A percentile compares a stretch with the other conserved stretches of the same genome.
phyloP scores from a whole-genome alignment of 2,888 invertebrate species.

The Acronicta leporina region DNA sequence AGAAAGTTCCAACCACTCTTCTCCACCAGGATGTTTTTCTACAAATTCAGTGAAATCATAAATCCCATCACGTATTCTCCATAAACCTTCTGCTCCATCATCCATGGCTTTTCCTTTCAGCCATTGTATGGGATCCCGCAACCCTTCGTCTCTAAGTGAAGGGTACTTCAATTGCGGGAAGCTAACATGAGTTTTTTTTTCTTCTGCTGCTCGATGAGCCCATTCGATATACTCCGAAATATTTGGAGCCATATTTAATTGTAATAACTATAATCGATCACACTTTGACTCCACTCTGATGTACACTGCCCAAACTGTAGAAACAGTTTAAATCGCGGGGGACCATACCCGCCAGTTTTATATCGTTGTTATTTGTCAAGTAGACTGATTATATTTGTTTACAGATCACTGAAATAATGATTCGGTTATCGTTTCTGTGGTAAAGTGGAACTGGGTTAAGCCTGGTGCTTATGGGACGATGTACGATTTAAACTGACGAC shows the following conservation, averaged over 20 bases:
- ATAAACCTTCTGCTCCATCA: conserved; percentile 93
- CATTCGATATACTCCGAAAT: conserved; percentile 67
- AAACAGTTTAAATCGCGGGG: conserved; percentile 4
- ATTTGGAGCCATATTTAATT: conserved; percentile 66
- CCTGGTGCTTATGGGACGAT: too few relatives aligned
- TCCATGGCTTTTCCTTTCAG: conserved; percentile 90
- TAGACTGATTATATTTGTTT: conserved; percentile 5
- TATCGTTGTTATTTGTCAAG: conserved; percentile 4
- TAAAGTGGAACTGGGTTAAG: too few relatives aligned
- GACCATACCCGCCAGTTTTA: conserved; percentile 1
- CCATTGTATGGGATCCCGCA: conserved; percentile 88
- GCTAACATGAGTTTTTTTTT: conserved; percentile 83
- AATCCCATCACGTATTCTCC: conserved; percentile 93
- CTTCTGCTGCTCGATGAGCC: conserved; percentile 68
- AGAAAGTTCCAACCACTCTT: conserved; percentile 92
- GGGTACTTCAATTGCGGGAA: conserved; percentile 88
- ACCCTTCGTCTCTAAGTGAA: conserved; percentile 79
- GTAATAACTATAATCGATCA: neutral
- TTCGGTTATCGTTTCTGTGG: neutral
- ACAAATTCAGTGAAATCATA: conserved; percentile 96
- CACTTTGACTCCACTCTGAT: conserved; percentile 8
- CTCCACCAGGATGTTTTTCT: conserved; percentile 95
- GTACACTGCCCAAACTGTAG: conserved; percentile 13
- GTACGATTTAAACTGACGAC: too few relatives aligned
- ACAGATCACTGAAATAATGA: neutral